Evolutionary conservation across 2,888 invertebrate genomes (phyloP), one percentile per base, ranked within the genome.

Genomic region (Calliphora vomitoria): DNA sequence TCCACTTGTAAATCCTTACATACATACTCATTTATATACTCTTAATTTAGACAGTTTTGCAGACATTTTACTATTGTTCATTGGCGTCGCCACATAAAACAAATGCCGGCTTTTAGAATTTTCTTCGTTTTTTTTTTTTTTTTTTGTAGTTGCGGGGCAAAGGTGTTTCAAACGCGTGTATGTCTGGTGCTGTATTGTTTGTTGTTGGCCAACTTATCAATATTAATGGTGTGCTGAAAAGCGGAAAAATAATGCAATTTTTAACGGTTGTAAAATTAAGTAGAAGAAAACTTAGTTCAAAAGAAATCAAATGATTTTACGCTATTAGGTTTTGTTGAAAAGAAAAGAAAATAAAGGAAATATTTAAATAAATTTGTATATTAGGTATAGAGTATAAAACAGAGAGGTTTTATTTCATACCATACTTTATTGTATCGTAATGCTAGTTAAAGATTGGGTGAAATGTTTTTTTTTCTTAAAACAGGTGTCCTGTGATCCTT

Each of bases 191-290:
- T n/a, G 38, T 71, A 76, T 38, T 81, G 58, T 64, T 64, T 71
- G 76, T 38, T 81, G 58, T 64, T 64, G 35, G 38, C n/a, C 38
- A 87, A 78, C 68, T 60, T 74, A 79, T 78, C 62, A 87, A 78
- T 87, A 84, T 87, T 82, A 87, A 87, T 84, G 76, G 76, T 78
- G 81, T 87, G 87, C 53, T 84, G 81, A 87, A 81, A 64, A 74
- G 76, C 84, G 81, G 81, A 81, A 83, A 87, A 81, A 87, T 86
- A 80, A 76, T 80, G 66, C 66, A 76, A 78, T 87, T 84, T 87
- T 80, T 68, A 80, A 78, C 50, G 50, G 53, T 68, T 64, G 64
- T 66, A 83, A 69, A 82, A 75, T 47, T 55, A 15, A 41, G 38
- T 10, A 18, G 18, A 41, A 10, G 10, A 35, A 18, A 64, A 4